These are phyloP conservation scores for Tokudaia muenninki DNA, from an alignment of 2,797 vertebrate species.

Conservation along the genomic window DNA sequence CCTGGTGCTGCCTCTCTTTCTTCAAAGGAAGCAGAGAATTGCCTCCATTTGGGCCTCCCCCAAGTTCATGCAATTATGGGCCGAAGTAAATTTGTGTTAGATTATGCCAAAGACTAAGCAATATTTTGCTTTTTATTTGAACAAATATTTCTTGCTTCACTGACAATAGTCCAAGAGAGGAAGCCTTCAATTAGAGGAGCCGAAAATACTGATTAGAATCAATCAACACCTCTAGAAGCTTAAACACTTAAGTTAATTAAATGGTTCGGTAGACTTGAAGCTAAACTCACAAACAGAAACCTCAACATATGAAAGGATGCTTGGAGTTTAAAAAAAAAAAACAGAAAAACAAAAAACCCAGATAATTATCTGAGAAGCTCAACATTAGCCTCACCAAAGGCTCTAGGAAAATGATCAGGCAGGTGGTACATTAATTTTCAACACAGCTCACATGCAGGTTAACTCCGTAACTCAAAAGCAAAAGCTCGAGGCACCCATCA, in stretches of 20 bases:
- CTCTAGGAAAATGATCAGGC: conserved; percentile 72
- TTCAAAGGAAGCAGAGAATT: conserved; percentile 71
- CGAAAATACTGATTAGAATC: conserved; percentile 84
- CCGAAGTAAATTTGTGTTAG: conserved; percentile 72
- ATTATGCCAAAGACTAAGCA: conserved; percentile 69
- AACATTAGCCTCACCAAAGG: conserved; percentile 73
- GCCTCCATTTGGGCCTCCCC: conserved; percentile 36
- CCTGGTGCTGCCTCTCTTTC: conserved; percentile 15
- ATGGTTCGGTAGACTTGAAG: conserved; percentile 82
- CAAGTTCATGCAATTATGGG: conserved; percentile 68
- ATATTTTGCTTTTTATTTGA: conserved; percentile 67
- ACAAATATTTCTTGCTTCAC: conserved; percentile 77
- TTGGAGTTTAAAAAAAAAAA: conserved; percentile 42
- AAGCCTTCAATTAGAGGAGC: conserved; percentile 78
- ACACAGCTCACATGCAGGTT: conserved; percentile 62
- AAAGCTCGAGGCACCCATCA: background rate
- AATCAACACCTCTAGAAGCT: conserved; percentile 82
- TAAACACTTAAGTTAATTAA: conserved; percentile 86
- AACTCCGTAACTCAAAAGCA: conserved; percentile 67
- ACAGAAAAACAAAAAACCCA: background rate
- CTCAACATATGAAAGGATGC: conserved; percentile 74
- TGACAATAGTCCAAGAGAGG: conserved; percentile 79
- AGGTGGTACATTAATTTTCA: conserved; percentile 74
- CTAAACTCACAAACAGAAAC: conserved; percentile 80
- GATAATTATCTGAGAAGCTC: conserved; percentile 80